Evolutionary conservation across 92 coral and sea anemone genomes (phyloP).

Genomic region (Nematostella vectensis): DNA sequence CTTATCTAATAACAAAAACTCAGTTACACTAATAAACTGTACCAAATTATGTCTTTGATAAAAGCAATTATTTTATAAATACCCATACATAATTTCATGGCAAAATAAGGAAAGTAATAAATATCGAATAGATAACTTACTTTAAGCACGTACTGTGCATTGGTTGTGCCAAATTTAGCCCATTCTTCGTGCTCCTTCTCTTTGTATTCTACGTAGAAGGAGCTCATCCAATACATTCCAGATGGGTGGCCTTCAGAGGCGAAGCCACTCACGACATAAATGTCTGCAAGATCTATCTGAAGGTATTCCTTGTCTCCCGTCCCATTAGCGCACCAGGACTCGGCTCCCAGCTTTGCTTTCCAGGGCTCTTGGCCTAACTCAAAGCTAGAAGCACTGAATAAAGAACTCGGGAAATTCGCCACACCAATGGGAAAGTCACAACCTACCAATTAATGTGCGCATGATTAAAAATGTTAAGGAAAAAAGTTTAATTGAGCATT

Average conservation of each 20-base stretch:
- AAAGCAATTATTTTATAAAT: no score
- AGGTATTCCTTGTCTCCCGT: conserved; percentile 5
- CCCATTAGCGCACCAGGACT: conserved; percentile 25
- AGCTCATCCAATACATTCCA: conserved; percentile 1
- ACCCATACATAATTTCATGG: no score
- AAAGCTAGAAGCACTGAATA: conserved; percentile 31
- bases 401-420: conserved; percentile 6
- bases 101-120: no score
- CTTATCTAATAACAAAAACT: no score
- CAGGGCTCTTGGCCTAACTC: conserved; percentile 30
- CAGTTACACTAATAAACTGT: no score
- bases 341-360: conserved; percentile 38
- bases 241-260: conserved; percentile 11
- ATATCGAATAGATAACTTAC: no score
- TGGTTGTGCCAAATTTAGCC: conserved; percentile 14
- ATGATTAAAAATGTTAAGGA: no score
- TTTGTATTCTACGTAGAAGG: conserved; percentile 16
- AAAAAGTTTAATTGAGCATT: no score
- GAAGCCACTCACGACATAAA: conserved; percentile 9
- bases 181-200: conserved; percentile 14
- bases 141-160: no score
- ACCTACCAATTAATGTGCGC: no score
- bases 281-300: conserved; percentile 24
- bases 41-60: no score
- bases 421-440: conserved; percentile 8